Evolutionary conservation across 2,888 invertebrate species (phyloP).

Genomic region (Dione vanillae): DNA sequence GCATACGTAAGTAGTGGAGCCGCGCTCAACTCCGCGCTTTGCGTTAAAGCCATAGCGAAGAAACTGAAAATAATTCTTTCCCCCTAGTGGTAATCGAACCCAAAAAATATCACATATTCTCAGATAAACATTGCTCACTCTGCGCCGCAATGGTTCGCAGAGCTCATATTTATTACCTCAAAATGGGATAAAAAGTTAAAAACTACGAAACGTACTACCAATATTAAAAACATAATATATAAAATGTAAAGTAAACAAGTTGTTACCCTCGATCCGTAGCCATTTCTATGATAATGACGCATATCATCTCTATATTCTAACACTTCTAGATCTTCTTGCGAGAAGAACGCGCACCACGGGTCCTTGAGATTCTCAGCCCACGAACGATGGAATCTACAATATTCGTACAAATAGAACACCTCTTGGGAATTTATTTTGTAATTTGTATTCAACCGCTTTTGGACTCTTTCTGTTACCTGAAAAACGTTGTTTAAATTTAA

Average conservation of each 20-base stretch:
- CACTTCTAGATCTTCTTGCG: constrained; percentile 86
- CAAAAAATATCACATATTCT: too few species aligned
- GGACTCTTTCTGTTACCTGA: constrained; percentile 75
- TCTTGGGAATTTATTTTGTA: constrained; percentile 63
- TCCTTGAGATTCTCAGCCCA: constrained; percentile 78
- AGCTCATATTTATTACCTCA: too few species aligned
- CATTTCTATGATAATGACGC: constrained; percentile 87
- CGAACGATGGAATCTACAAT: constrained; percentile 91
- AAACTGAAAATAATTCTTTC: too few species aligned
- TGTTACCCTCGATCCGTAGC: constrained; percentile 69
- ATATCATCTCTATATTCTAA: constrained; percentile 92
- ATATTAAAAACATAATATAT: too few species aligned
- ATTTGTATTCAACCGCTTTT: constrained; percentile 77
- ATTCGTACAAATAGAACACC: constrained; percentile 88
- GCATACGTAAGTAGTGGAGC: too few species aligned
- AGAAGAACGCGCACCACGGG: constrained; percentile 91
- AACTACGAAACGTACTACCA: too few species aligned
- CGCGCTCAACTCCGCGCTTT: too few species aligned
- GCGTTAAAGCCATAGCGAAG: too few species aligned
- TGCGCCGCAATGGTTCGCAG: too few species aligned
- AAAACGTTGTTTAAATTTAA: not conserved
- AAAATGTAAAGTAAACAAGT: not conserved
- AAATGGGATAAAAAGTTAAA: too few species aligned
- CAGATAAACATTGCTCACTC: too few species aligned
- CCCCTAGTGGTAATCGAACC: too few species aligned